A percentile compares a stretch with the other conserved stretches of the same genome.
Conservation (phyloP, 2,797 vertebrate genomes). For the Poliocrania exsul region DNA sequence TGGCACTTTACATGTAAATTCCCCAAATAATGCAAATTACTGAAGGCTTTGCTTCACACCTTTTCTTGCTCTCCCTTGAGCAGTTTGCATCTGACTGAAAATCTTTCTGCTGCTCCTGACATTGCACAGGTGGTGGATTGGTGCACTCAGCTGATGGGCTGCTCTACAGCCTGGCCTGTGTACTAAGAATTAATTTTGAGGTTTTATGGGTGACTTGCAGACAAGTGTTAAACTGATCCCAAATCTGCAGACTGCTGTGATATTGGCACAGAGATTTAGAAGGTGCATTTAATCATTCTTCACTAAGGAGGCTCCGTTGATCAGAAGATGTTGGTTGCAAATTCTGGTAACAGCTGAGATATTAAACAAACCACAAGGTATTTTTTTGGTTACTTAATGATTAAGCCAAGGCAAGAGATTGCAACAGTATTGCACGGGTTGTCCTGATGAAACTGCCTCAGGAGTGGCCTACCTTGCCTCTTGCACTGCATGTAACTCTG, state of each 20-base stretch:
- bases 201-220: not conserved
- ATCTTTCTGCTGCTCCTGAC: not conserved
- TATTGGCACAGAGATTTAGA: not conserved
- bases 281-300: not conserved
- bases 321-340: not conserved
- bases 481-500: not conserved
- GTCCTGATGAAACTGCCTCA: not conserved
- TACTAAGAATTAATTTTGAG: not conserved
- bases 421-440: not conserved
- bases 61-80: not conserved
- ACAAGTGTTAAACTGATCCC: not conserved
- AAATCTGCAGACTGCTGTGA: not conserved
- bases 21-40: not conserved
- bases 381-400: not conserved
- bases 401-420: not conserved
- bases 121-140: not conserved
- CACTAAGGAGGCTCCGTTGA: not conserved
- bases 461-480: not conserved
- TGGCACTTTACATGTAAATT: not conserved
- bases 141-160: fast-evolving
- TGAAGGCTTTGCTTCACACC: not conserved
- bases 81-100: not conserved
- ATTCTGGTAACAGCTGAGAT: not conserved
- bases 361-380: not conserved
- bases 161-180: not conserved